Evolutionary conservation across 2,113 vertebrate genomes (phyloP), one percentile per base, ranked within the genome.

Genomic region (Antechinus flavipes): DNA sequence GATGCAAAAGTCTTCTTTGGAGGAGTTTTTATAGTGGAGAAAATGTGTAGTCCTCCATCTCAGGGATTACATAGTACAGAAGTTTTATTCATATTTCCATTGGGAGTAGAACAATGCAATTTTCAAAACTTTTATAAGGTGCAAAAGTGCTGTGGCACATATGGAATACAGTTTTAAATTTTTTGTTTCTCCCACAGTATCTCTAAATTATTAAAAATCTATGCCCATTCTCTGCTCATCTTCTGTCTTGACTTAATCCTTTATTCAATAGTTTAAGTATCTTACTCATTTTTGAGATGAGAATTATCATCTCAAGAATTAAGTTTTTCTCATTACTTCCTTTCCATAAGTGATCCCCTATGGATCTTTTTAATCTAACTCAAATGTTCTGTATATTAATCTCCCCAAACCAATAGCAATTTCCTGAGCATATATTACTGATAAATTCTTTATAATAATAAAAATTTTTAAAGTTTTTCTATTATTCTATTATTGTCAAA

Each of bases 301-400:
- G 26, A n/a, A 68, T 35, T 90, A 55, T 61, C 46, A 61, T 35
- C 90, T 95, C 49, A 35, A 26, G n/a, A 56, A 54, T 5, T 25
- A 93, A 90, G 93, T 24, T 93, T 54, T 27, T 93, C 46, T 30
- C 58, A 52, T 58, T 68, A 68, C 35, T 68, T 68, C 30, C 16
- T 16, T 94, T 93, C 92, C 47, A 2, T 30, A 94, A 24, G 50
- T 35, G 52, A 47, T 8, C 52, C 92, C n/a, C 42, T 90, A 3
- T 10, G 90, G 54, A 94, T 50, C 58, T 92, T 93, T 90, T 54
- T 42, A 91, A 95, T 93, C 35, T 52, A 27, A 35, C 47, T 89
- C 54, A 91, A 35, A 93, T 49, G 54, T 54, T 90, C 49, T 53
- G 49, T 42, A 91, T 42, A 91, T 0, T 0, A 19, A 91, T 25